These are phyloP conservation scores for Stercorarius parasiticus DNA, from an alignment of 2,113 vertebrate species.

Conservation along the genomic window DNA sequence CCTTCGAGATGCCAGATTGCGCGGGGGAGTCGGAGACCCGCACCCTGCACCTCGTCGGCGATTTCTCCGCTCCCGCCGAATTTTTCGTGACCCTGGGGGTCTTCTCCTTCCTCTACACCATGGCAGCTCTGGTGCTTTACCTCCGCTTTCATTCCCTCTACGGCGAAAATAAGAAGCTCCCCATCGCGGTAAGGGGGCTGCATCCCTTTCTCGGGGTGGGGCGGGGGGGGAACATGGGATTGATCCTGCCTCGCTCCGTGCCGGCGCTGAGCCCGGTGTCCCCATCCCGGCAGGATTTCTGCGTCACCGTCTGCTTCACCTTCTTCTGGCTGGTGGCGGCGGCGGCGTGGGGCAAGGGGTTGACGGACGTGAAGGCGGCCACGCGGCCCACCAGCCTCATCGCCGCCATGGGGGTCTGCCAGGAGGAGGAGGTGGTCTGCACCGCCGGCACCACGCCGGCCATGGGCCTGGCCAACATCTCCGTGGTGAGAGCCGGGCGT, in stretches of 20 bases:
- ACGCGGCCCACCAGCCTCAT: constrained; percentile 78
- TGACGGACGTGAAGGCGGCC: constrained; percentile 84
- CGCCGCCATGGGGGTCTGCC: constrained; percentile 65
- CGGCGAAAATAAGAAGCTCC: constrained; percentile 78
- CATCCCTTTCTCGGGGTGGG: no score
- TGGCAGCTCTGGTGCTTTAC: constrained; percentile 85
- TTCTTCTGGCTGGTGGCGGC: constrained; percentile 92
- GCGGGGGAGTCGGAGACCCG: background rate
- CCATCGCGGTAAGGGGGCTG: constrained; percentile 79
- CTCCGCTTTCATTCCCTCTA: constrained; percentile 89
- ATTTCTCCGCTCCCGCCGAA: constrained; percentile 86
- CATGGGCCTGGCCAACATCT: constrained; percentile 90
- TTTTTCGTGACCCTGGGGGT: constrained; percentile 92
- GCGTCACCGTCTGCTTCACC: constrained; percentile 83
- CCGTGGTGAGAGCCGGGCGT: constrained; percentile 83
- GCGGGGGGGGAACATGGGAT: accelerated
- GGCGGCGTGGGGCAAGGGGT: constrained; percentile 92
- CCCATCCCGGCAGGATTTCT: constrained; percentile 81
- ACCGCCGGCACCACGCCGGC: constrained; percentile 62
- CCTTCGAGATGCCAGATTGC: constrained; percentile 80
- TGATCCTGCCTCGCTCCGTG: background rate
- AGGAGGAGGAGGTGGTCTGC: constrained; percentile 33
- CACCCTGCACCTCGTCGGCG: constrained; percentile 78
- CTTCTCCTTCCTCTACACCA: constrained; percentile 90
- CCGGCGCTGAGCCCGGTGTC: background rate